Conservation (phyloP, 1,140 invertebrate genomes). For the Atta colombica region DNA sequence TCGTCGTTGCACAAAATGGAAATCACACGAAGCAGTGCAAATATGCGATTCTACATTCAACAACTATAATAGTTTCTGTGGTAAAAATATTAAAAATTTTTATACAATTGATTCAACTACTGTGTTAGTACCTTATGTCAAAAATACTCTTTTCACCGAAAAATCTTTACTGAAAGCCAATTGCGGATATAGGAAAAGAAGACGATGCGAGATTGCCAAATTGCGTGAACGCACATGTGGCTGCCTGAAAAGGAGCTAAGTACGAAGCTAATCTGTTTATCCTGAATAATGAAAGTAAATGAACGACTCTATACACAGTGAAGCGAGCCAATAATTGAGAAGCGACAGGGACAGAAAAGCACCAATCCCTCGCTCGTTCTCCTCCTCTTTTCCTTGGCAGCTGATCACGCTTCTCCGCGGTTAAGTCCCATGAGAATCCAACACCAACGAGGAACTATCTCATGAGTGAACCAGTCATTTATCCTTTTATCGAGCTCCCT, state of each 20-base stretch:
- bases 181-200: constrained; percentile 1
- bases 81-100: not conserved
- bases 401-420: constrained; percentile 73
- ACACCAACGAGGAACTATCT: constrained; percentile 63
- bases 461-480: constrained; percentile 75
- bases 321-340: constrained; percentile 81
- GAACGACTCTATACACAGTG: constrained; percentile 79
- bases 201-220: constrained; percentile 4
- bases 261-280: constrained; percentile 83
- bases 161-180: not conserved
- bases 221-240: constrained; percentile 35
- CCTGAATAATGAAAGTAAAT: constrained; percentile 84
- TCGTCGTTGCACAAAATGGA: constrained; percentile 23
- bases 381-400: constrained; percentile 66
- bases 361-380: constrained; percentile 54
- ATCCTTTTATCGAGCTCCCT: constrained; percentile 74
- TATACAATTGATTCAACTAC: not conserved
- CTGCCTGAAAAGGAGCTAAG: constrained; percentile 78
- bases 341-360: constrained; percentile 73
- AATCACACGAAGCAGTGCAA: constrained; percentile 16
- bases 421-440: constrained; percentile 73
- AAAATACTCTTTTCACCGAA: not conserved
- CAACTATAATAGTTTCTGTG: not conserved
- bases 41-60: not conserved
- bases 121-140: not conserved